Evolutionary conservation across 2,888 invertebrate genomes (phyloP).

Genomic region (Melieria omissa): DNA sequence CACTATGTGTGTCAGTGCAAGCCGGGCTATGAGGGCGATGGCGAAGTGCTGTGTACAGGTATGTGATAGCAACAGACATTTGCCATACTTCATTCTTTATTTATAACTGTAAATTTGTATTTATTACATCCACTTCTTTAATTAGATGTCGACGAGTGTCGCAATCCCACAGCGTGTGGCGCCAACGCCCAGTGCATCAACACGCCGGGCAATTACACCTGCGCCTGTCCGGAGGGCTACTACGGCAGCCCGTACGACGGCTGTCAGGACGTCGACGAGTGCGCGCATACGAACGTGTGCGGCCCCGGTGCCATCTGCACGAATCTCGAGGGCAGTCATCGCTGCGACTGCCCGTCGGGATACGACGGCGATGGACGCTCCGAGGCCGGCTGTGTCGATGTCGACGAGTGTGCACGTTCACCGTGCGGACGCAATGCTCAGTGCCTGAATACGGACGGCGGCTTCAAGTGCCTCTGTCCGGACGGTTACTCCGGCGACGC

Average conservation of each 20-base stretch:
- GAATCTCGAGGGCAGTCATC: conserved; percentile 82
- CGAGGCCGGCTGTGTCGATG: conserved; percentile 75
- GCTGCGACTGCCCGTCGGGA: conserved; percentile 86
- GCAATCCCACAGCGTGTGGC: conserved; percentile 83
- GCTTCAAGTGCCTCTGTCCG: conserved; percentile 84
- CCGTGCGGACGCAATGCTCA: conserved; percentile 84
- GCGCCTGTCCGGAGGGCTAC: conserved; percentile 84
- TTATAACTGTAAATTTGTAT: not conserved
- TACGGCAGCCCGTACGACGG: conserved; percentile 84
- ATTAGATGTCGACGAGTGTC: conserved; percentile 89
- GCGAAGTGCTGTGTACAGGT: conserved; percentile 88
- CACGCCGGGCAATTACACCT: conserved; percentile 87
- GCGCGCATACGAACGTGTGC: conserved; percentile 77
- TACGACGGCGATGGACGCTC: conserved; percentile 83
- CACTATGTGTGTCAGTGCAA: conserved; percentile 95
- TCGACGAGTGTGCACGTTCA: conserved; percentile 79
- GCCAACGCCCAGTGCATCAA: conserved; percentile 84
- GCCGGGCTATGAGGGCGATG: conserved; percentile 90
- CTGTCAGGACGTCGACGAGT: conserved; percentile 88
- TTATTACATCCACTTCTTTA: not conserved
- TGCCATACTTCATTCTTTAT: too few relatives aligned
- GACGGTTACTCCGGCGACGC: conserved; percentile 86
- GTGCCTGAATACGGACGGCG: conserved; percentile 83
- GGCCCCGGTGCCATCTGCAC: conserved; percentile 83
- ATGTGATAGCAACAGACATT: conserved; percentile 35